A percentile compares a stretch with the other conserved stretches of the same genome.
Conservation (phyloP, 1,140 invertebrate genomes). For the Pogonognathellus flavescens region DNA sequence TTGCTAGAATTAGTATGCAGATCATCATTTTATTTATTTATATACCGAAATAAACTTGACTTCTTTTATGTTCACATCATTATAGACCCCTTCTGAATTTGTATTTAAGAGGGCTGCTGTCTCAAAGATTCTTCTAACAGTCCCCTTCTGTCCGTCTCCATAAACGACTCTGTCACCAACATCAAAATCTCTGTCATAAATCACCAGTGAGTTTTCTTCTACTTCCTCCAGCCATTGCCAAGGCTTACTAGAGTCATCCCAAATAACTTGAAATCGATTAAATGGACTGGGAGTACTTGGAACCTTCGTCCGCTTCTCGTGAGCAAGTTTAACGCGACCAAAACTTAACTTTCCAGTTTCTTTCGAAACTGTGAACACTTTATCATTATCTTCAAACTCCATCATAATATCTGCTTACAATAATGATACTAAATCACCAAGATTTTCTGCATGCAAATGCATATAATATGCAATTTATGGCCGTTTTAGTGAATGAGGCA, state of each 20-base stretch:
- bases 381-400: background rate
- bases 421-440: no score
- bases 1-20: no score
- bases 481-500: no score
- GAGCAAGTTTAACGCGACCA: constrained; percentile 25
- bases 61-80: constrained; percentile 5
- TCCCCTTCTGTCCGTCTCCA: background rate
- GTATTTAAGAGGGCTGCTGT: background rate
- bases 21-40: background rate
- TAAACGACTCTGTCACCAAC: constrained; percentile 24
- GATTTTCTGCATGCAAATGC: no score
- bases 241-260: constrained; percentile 9
- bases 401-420: no score
- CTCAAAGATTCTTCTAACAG: background rate
- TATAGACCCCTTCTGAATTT: background rate
- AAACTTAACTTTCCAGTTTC: background rate
- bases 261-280: constrained; percentile 4
- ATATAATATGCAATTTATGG: no score
- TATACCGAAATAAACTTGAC: background rate
- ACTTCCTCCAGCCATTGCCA: constrained; percentile 33
- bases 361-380: background rate
- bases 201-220: background rate
- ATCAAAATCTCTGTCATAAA: constrained; percentile 25
- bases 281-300: background rate
- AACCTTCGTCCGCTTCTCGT: background rate